These are phyloP conservation scores for Morone saxatilis DNA, from an alignment of 2,113 vertebrate species.

Conservation along the genomic window DNA sequence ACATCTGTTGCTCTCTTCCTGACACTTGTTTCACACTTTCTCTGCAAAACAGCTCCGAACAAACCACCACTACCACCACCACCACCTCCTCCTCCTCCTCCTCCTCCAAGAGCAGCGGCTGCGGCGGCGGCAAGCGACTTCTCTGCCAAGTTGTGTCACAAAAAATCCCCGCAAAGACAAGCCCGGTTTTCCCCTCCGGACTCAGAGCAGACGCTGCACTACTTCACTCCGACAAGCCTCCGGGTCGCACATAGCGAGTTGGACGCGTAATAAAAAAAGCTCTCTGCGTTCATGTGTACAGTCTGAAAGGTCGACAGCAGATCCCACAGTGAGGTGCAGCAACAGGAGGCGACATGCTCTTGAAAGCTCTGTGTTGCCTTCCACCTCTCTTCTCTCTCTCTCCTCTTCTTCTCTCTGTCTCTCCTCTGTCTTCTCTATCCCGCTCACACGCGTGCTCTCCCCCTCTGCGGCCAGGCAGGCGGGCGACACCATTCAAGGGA, in stretches of 20 bases:
- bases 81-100: not conserved
- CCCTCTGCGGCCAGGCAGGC: constrained; percentile 60
- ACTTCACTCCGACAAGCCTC: constrained; percentile 26
- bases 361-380: constrained; percentile 47
- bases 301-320: constrained; percentile 73
- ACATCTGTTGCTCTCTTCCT: constrained; percentile 75
- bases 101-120: not conserved
- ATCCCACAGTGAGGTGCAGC: constrained; percentile 71
- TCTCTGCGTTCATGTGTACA: constrained; percentile 48
- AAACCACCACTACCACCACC: not conserved
- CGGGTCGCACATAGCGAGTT: constrained; percentile 39
- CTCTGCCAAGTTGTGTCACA: constrained; percentile 67
- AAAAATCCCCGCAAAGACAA: constrained; percentile 28
- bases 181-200: constrained; percentile 16
- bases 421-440: constrained; percentile 13
- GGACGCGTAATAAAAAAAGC: constrained; percentile 9
- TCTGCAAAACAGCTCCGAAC: constrained; percentile 22
- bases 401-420: no score
- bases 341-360: constrained; percentile 74
- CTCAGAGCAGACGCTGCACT: constrained; percentile 39
- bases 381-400: constrained; percentile 5
- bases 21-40: constrained; percentile 72
- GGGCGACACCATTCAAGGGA: constrained; percentile 62
- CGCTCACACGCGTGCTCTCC: not conserved
- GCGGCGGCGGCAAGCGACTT: constrained; percentile 48